These are phyloP conservation scores for Germaria angustata DNA, from an alignment of 2,888 invertebrate genomes.

Conservation along the genomic window DNA sequence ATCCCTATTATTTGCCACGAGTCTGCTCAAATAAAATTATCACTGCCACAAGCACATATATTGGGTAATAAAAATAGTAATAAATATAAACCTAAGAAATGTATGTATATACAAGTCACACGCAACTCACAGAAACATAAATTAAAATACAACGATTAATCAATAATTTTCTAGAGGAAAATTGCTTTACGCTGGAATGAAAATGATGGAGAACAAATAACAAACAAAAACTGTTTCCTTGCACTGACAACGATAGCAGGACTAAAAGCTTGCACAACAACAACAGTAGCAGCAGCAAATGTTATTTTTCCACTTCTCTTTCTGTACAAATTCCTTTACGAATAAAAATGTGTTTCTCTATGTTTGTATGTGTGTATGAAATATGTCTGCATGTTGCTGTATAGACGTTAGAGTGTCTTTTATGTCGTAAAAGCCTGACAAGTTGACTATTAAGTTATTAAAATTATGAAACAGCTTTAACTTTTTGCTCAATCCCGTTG, in stretches of 20 bases:
- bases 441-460: slow-evolving; percentile 59
- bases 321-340: slow-evolving; percentile 25
- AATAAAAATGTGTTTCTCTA: background rate
- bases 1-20: background rate
- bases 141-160: slow-evolving; percentile 37
- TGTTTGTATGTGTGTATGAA: background rate
- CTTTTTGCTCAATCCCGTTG: background rate
- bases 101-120: slow-evolving; percentile 1
- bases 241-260: background rate
- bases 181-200: background rate
- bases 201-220: slow-evolving; percentile 3
- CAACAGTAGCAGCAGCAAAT: background rate
- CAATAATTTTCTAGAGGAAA: slow-evolving; percentile 56
- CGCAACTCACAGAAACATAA: slow-evolving; percentile 12
- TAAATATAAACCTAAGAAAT: background rate
- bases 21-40: background rate
- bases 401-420: background rate
- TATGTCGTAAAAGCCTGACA: slow-evolving; percentile 23
- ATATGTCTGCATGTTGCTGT: background rate
- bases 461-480: slow-evolving; percentile 55
- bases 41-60: background rate
- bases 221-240: slow-evolving; percentile 20
- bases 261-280: background rate
- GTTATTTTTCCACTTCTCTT: slow-evolving; percentile 13
- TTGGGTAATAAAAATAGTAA: background rate